A percentile compares a stretch with the other conserved stretches of the same genome.
These are phyloP conservation scores for Gallinago stenura DNA, from an alignment of 2,797 vertebrate species.

Conservation along the genomic window DNA sequence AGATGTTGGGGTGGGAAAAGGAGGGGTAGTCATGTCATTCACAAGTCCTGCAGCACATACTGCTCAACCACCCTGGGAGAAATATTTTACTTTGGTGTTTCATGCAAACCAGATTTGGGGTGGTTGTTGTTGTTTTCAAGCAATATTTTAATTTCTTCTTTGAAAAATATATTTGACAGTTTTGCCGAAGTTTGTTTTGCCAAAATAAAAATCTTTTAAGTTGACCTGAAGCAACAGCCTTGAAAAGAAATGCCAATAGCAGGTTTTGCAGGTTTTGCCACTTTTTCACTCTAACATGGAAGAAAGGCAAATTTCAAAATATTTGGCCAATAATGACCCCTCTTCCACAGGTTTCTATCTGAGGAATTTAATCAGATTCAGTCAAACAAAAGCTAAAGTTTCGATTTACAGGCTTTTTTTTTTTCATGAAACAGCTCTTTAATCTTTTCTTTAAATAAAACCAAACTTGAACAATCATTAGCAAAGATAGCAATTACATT, in stretches of 20 bases:
- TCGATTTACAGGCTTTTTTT: background rate
- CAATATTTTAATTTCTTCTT: background rate
- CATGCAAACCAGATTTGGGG: background rate
- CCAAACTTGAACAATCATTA: background rate
- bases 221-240: background rate
- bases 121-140: background rate
- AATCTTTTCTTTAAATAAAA: background rate
- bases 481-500: background rate
- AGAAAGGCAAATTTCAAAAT: background rate
- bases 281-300: background rate
- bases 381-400: background rate
- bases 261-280: background rate
- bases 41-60: background rate
- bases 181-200: background rate
- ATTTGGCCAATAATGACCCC: background rate
- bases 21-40: background rate
- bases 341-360: background rate
- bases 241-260: background rate
- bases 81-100: background rate
- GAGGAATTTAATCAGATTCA: background rate
- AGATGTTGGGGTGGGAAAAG: background rate
- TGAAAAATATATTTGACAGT: background rate
- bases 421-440: background rate
- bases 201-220: background rate
- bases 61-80: background rate